Conservation (phyloP, 2,797 vertebrate genomes). For the Acanthurus leucopareius region DNA sequence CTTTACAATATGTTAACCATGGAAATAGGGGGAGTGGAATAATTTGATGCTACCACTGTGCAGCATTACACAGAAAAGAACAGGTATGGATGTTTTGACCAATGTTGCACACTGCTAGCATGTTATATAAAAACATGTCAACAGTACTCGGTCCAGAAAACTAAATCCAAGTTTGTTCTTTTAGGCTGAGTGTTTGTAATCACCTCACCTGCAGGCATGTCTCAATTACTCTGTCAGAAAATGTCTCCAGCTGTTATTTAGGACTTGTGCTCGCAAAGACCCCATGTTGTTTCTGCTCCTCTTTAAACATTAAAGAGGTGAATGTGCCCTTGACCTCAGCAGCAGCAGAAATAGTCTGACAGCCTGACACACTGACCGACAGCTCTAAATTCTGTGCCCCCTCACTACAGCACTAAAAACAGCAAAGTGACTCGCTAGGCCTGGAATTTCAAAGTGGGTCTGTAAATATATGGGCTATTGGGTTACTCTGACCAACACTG, state of each 20-base stretch:
- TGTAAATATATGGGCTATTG: slow-evolving; percentile 76
- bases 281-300: slow-evolving; percentile 38
- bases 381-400: slow-evolving; percentile 51
- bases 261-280: slow-evolving; percentile 8
- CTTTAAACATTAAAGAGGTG: slow-evolving; percentile 51
- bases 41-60: neutral
- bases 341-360: slow-evolving; percentile 63
- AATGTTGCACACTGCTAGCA: neutral
- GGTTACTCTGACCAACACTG: slow-evolving; percentile 68
- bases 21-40: neutral
- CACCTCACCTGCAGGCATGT: neutral
- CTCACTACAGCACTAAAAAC: slow-evolving; percentile 72
- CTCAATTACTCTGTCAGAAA: slow-evolving; percentile 10
- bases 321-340: slow-evolving; percentile 65
- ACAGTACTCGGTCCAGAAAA: neutral
- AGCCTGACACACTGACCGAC: slow-evolving; percentile 74
- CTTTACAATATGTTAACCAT: neutral
- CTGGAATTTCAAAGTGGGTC: slow-evolving; percentile 72
- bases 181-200: neutral
- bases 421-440: slow-evolving; percentile 69
- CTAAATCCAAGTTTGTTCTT: neutral
- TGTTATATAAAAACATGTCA: too few species aligned
- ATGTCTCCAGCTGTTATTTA: slow-evolving; percentile 32
- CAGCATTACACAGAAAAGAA: neutral
- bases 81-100: neutral